phyloP scores from a whole-genome alignment of 2,797 vertebrate species.

The Sylvilagus floridanus region DNA sequence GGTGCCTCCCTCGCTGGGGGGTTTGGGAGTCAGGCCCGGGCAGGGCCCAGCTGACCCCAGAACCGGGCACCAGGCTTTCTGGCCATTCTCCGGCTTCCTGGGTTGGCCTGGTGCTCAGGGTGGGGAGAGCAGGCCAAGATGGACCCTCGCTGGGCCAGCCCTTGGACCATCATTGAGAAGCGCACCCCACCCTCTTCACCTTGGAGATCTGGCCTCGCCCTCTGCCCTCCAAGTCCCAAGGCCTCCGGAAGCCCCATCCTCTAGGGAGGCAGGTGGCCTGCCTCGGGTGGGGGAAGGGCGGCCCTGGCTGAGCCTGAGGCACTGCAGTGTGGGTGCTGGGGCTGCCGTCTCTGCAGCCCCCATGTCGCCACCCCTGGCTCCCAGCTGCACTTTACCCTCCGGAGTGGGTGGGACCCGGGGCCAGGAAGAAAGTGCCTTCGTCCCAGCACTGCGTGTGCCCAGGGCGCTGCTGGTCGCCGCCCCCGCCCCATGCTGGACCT shows the following conservation, averaged over 20 bases:
- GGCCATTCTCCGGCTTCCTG: background rate
- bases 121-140: background rate
- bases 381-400: slow-evolving; percentile 81
- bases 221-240: background rate
- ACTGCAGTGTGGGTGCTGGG: background rate
- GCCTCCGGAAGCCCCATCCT: background rate
- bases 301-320: background rate
- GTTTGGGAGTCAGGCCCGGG: slow-evolving; percentile 74
- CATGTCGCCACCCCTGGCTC: background rate
- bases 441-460: background rate
- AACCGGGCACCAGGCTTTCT: background rate
- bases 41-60: slow-evolving; percentile 71
- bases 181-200: background rate
- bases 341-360: background rate
- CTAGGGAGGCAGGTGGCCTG: background rate
- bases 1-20: background rate
- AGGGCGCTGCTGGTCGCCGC: background rate
- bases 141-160: background rate
- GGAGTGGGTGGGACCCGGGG: background rate
- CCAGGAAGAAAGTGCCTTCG: background rate
- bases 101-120: background rate
- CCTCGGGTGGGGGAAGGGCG: background rate
- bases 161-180: background rate
- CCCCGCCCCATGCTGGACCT: slow-evolving; percentile 81
- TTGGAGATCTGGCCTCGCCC: background rate